Evolutionary conservation across 2,113 vertebrate genomes (phyloP).

Genomic region (Diphyllodes magnificus): DNA sequence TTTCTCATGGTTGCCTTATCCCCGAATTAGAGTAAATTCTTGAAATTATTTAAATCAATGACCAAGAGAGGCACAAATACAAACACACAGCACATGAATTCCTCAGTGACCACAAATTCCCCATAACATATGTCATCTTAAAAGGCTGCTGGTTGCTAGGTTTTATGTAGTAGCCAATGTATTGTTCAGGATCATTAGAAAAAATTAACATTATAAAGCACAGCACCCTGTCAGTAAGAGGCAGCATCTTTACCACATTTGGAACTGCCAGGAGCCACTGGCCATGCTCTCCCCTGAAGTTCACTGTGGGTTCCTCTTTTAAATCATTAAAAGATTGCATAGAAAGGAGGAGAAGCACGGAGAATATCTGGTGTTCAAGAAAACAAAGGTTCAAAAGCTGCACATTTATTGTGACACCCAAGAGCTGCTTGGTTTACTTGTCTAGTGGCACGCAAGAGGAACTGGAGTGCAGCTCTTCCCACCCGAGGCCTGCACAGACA

Average conservation of each 20-base stretch:
- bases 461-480: not conserved
- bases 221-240: not conserved
- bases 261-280: not conserved
- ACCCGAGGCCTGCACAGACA: not conserved
- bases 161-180: not conserved
- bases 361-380: not conserved
- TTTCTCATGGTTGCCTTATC: not conserved
- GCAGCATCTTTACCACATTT: not conserved
- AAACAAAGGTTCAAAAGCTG: not conserved
- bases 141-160: not conserved
- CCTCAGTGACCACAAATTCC: not conserved
- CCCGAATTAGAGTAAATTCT: not conserved
- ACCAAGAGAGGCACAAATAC: not conserved
- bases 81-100: not conserved
- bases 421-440: not conserved
- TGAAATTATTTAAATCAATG: not conserved
- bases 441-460: not conserved
- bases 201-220: not conserved
- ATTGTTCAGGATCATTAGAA: not conserved
- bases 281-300: not conserved
- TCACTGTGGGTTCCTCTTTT: not conserved
- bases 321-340: not conserved
- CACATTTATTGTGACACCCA: not conserved
- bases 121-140: not conserved
- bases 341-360: not conserved